A percentile compares a stretch with the other conserved stretches of the same genome.
Conservation (phyloP, 2,113 vertebrate genomes). For the Micronycteris hirsuta region DNA sequence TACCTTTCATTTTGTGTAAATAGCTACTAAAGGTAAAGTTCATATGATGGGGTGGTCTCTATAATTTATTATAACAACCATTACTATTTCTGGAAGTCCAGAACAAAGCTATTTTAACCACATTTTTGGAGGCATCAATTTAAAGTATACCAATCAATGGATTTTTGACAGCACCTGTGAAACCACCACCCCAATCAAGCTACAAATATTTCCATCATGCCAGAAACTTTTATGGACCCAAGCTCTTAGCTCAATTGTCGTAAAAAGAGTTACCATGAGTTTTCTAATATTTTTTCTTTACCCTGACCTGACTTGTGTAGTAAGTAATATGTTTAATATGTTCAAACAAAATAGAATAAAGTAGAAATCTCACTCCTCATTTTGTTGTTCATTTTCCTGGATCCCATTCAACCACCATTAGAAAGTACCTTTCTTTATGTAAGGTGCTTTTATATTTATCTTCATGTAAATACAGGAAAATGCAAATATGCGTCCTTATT, state of each 20-base stretch:
- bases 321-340: background rate
- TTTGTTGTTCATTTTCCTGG: background rate
- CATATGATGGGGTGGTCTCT: background rate
- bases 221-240: background rate
- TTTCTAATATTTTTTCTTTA: background rate
- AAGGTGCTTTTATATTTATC: background rate
- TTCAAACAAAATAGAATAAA: background rate
- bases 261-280: background rate
- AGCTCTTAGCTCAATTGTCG: background rate
- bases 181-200: background rate
- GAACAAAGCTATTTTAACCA: background rate
- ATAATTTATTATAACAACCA: background rate
- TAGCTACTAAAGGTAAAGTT: background rate
- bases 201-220: background rate
- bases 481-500: background rate
- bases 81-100: background rate
- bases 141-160: background rate
- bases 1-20: background rate
- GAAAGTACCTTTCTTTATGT: background rate
- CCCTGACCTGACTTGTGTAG: background rate
- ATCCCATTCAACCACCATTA: background rate
- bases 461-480: background rate
- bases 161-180: background rate
- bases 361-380: background rate
- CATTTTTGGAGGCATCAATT: background rate